Evolutionary conservation across 2,888 invertebrate genomes (phyloP), one percentile per base, ranked within the genome.

Genomic region (Syritta pipiens): DNA sequence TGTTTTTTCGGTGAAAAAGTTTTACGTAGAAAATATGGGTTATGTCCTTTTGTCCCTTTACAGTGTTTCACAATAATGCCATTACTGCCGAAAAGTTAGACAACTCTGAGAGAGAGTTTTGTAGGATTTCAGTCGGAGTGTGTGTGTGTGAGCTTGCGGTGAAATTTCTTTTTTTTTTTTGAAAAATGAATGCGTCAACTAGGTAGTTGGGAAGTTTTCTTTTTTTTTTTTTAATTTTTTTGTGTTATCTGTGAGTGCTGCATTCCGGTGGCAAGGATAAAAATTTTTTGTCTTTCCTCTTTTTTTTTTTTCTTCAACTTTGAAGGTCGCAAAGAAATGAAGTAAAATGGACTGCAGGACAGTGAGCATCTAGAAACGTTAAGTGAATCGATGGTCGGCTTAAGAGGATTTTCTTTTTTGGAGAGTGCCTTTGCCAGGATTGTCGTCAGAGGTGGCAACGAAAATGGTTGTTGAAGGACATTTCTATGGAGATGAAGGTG

Each of bases 1-100:
- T 53, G 14, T 55, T 53, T 46, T 55, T 48, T 32, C 2, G 28
- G 2, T 22, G 28, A 1, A 49, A 51, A 67, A 67, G 35, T 67
- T 79, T 72, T 40, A 48, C 48, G 17, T 17, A 19, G 14, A 60
- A 74, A 79, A 79, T 79, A 74, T 72, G 79, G 67, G 48, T 74
- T 62, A 71, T 72, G 71, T 65, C 77, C 65, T 62, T 57, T 74
- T 71, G 55, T 46, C 44, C 37, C 49, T 42, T 17, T 62, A 10
- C 22, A 26, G 44, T 67, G 55, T 67, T 68, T 22, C 17, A 62
- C 48, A 57, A 68, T 57, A 79, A 65, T 46, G 49, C 72, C 72
- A 67, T 79, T 79, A 79, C 79, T 67, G 51, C 6, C 26, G 57
- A 74, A 79, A 79, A 79, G 79, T 79, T 79, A 74, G 67, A 51